phyloP scores from a whole-genome alignment of 64 coral and sea anemone genomes.

The Cladopsammia gracilis region DNA sequence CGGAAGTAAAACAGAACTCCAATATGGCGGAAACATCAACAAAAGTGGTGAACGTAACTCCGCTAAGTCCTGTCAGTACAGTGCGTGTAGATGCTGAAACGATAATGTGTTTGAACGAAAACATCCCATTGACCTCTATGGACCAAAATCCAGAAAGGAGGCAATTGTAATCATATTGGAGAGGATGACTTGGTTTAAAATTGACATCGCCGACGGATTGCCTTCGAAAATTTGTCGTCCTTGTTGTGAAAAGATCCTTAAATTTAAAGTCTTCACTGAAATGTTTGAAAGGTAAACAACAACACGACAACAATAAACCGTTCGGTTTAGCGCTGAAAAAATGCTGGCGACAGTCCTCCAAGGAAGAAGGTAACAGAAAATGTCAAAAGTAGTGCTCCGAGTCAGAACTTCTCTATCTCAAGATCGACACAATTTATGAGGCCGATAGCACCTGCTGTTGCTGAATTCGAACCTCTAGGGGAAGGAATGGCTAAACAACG shows the following conservation, averaged over 20 bases:
- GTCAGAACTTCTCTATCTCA: too few relatives aligned
- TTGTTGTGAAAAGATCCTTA: neutral
- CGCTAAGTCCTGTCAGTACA: neutral
- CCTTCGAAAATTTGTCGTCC: neutral
- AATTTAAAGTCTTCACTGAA: neutral
- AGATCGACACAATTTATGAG: too few relatives aligned
- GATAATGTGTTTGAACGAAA: conserved; percentile 20
- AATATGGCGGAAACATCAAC: conserved; percentile 16
- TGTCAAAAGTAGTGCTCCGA: too few relatives aligned
- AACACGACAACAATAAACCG: neutral
- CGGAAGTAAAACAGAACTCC: conserved; percentile 9
- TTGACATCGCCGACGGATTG: neutral
- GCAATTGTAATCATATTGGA: conserved; percentile 5
- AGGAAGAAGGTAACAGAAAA: neutral
- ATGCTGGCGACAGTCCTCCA: neutral
- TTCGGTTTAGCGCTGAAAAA: neutral
- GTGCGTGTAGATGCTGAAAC: neutral
- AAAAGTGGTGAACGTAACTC: neutral
- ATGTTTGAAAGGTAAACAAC: neutral
- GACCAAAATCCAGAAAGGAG: conserved; percentile 22
- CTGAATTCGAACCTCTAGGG: too few relatives aligned
- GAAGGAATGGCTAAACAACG: too few relatives aligned
- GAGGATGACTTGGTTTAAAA: conserved; percentile 33
- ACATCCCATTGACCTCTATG: conserved; percentile 22
- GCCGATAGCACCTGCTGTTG: too few relatives aligned